Evolutionary conservation across 2,888 invertebrate species (phyloP).

Genomic region (Scaptomyza cyrtandrae): DNA sequence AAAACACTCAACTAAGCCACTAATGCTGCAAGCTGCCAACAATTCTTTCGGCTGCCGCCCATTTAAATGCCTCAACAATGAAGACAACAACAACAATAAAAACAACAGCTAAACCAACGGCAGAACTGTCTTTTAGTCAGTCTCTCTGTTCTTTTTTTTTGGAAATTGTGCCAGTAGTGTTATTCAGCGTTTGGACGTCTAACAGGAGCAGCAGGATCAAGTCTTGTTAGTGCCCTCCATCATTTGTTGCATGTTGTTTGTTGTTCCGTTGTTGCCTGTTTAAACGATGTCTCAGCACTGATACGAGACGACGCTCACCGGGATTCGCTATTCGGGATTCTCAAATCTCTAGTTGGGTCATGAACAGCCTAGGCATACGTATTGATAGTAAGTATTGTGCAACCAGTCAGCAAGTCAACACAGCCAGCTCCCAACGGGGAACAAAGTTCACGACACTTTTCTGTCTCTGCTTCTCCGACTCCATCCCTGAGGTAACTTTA

Average conservation of each 20-base stretch:
- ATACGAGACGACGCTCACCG: constrained; percentile 62
- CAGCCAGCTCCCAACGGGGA: constrained; percentile 50
- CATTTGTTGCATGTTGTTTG: constrained; percentile 58
- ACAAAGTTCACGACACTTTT: constrained; percentile 71
- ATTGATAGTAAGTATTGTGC: constrained; percentile 46
- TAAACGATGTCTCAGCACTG: constrained; percentile 72
- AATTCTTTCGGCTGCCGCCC: constrained; percentile 25
- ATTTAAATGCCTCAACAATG: constrained; percentile 61
- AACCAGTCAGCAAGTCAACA: constrained; percentile 11
- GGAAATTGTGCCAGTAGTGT: constrained; percentile 65
- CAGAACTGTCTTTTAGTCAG: constrained; percentile 24
- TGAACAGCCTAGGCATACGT: constrained; percentile 29
- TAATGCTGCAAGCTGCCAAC: constrained; percentile 6
- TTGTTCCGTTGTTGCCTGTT: constrained; percentile 47
- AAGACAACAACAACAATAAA: constrained; percentile 60
- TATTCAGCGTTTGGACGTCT: constrained; percentile 36
- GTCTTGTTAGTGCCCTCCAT: constrained; percentile 63
- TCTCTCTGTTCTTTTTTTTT: constrained; percentile 2
- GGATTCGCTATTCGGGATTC: constrained; percentile 22
- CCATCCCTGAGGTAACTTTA: constrained; percentile 7
- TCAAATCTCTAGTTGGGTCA: constrained; percentile 34
- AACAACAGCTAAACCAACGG: constrained; percentile 48
- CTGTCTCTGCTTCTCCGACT: neutral
- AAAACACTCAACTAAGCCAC: constrained; percentile 11
- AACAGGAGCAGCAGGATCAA: constrained; percentile 72